Evolutionary conservation across 2,888 invertebrate species (phyloP).

Genomic region (Aphodius granarius): DNA sequence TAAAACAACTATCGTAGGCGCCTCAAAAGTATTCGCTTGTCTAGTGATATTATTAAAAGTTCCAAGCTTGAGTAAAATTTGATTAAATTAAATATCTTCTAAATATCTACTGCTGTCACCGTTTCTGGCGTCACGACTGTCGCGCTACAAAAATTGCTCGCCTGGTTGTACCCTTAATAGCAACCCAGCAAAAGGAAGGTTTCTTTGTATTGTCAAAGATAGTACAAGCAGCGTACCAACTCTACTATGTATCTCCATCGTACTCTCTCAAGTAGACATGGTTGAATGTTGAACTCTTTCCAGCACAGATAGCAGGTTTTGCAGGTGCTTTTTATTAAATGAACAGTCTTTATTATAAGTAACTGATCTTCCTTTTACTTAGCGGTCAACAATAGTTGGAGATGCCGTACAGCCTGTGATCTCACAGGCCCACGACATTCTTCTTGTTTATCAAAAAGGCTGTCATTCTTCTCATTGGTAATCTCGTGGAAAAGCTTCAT

Average conservation of each 20-base stretch:
- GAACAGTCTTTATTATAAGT: neutral
- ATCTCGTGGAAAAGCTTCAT: neutral
- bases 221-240: no score
- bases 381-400: neutral
- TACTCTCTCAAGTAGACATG: no score
- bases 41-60: constrained; percentile 46
- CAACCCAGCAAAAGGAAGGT: no score
- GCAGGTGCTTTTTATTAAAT: no score
- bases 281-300: no score
- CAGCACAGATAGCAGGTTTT: no score
- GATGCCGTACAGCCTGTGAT: neutral
- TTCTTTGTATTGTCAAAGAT: no score
- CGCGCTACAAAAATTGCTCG: no score
- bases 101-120: neutral
- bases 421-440: neutral
- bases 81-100: neutral
- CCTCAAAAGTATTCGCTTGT: constrained; percentile 48
- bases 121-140: no score
- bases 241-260: no score
- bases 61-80: constrained; percentile 42
- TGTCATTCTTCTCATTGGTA: neutral
- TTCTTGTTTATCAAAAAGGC: neutral
- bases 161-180: no score
- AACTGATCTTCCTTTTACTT: neutral
- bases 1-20: constrained; percentile 49